Evolutionary conservation across 2,113 vertebrate genomes (phyloP).

Genomic region (Castor canadensis): DNA sequence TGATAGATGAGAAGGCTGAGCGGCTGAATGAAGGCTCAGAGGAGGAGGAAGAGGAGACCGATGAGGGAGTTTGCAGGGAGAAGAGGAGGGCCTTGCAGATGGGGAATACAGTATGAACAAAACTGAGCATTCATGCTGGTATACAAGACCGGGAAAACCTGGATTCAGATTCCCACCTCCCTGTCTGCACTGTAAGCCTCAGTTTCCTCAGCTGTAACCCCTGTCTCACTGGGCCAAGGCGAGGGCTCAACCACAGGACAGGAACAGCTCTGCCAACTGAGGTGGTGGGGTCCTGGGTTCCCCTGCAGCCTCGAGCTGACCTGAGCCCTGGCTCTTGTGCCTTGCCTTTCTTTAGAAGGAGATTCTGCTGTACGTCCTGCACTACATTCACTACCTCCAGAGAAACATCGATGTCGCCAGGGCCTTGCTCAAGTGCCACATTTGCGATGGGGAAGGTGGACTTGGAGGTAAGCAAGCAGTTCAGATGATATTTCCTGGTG

Average conservation of each 20-base stretch:
- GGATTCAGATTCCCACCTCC: background rate
- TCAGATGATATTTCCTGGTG: accelerated
- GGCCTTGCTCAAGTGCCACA: conserved; percentile 50
- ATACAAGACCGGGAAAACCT: too few species aligned
- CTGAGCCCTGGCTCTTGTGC: background rate
- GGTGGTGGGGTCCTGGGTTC: background rate
- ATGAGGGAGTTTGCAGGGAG: too few species aligned
- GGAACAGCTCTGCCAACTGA: background rate
- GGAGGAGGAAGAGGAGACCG: too few species aligned
- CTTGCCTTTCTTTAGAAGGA: conserved; percentile 75
- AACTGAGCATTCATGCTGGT: too few species aligned
- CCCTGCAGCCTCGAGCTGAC: background rate
- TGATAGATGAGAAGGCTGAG: too few species aligned
- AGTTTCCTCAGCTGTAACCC: background rate
- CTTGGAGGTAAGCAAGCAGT: conserved; percentile 46
- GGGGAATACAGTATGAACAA: too few species aligned
- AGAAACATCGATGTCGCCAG: conserved; percentile 57
- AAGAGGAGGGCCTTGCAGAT: too few species aligned
- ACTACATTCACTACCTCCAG: conserved; percentile 79
- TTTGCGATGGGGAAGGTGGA: background rate
- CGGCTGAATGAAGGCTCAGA: too few species aligned
- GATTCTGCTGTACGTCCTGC: conserved; percentile 69
- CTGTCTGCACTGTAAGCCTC: background rate
- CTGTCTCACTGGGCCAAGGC: background rate
- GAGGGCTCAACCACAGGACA: background rate